These are phyloP conservation scores for Conchocele bisecta DNA, from an alignment of 2,888 invertebrate genomes.

Conservation along the genomic window DNA sequence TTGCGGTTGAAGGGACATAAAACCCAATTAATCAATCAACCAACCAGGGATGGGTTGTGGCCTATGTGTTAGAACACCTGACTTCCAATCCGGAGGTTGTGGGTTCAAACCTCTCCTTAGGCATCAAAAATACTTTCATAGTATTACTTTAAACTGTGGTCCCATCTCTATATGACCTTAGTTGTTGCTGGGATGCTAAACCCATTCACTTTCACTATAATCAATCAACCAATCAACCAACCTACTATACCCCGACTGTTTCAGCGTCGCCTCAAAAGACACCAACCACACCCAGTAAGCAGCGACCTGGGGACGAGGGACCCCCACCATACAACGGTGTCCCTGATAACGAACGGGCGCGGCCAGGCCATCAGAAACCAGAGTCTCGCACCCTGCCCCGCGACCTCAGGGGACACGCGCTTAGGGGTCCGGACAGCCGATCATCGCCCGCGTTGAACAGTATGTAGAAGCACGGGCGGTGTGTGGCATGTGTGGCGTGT, in stretches of 20 bases:
- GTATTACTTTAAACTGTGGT: too few relatives aligned
- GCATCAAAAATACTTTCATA: too few relatives aligned
- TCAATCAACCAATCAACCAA: too few relatives aligned
- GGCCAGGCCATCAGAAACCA: constrained; percentile 38
- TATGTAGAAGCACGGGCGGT: constrained; percentile 51
- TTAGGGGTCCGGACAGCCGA: constrained; percentile 61
- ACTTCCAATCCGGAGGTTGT: too few relatives aligned
- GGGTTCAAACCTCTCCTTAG: too few relatives aligned
- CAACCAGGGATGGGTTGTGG: too few relatives aligned
- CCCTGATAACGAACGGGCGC: constrained; percentile 47
- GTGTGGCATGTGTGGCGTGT: neutral
- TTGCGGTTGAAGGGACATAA: too few relatives aligned
- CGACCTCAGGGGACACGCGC: constrained; percentile 47
- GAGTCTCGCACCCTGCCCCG: constrained; percentile 48
- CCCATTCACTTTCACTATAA: too few relatives aligned
- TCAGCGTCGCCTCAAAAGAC: constrained; percentile 59
- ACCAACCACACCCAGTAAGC: constrained; percentile 56
- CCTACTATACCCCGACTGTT: neutral
- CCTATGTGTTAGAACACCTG: too few relatives aligned
- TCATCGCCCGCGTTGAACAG: constrained; percentile 69
- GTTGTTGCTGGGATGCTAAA: too few relatives aligned
- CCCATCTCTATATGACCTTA: too few relatives aligned
- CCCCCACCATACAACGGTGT: constrained; percentile 70
- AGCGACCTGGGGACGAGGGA: constrained; percentile 67
- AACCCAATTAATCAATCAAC: too few relatives aligned